Conservation (phyloP, 2,888 invertebrate genomes). For the Drosophila atripex region DNA sequence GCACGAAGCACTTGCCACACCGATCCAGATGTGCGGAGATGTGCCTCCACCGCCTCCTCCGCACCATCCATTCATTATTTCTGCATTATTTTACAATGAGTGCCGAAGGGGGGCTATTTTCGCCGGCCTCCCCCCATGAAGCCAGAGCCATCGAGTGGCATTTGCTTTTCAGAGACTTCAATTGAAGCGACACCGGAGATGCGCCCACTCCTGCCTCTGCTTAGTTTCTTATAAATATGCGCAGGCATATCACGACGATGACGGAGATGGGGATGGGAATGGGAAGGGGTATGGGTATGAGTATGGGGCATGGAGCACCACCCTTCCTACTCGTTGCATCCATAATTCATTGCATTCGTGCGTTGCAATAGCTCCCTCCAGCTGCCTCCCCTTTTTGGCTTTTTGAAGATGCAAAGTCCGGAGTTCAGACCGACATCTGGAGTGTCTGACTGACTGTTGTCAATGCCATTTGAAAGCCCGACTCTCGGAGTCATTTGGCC, state of each 20-base stretch:
- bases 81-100: slow-evolving; percentile 55
- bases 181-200: slow-evolving; percentile 13
- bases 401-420: neutral
- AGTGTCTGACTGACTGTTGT: neutral
- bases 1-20: slow-evolving; percentile 13
- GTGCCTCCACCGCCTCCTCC: slow-evolving; percentile 29
- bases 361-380: neutral
- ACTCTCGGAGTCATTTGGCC: neutral
- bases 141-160: too few relatives aligned
- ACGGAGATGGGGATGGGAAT: neutral
- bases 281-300: too few relatives aligned
- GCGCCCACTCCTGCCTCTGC: slow-evolving; percentile 13
- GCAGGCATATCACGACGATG: slow-evolving; percentile 5
- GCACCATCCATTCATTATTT: slow-evolving; percentile 54
- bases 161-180: neutral
- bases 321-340: slow-evolving; percentile 41
- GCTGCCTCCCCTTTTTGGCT: neutral
- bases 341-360: slow-evolving; percentile 48
- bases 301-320: neutral
- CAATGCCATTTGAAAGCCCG: neutral
- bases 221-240: slow-evolving; percentile 26
- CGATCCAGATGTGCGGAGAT: slow-evolving; percentile 13
- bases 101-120: neutral
- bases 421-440: neutral
- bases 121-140: neutral